Evolutionary conservation across 1,140 invertebrate genomes (phyloP).

Genomic region (Colletes gigas): DNA sequence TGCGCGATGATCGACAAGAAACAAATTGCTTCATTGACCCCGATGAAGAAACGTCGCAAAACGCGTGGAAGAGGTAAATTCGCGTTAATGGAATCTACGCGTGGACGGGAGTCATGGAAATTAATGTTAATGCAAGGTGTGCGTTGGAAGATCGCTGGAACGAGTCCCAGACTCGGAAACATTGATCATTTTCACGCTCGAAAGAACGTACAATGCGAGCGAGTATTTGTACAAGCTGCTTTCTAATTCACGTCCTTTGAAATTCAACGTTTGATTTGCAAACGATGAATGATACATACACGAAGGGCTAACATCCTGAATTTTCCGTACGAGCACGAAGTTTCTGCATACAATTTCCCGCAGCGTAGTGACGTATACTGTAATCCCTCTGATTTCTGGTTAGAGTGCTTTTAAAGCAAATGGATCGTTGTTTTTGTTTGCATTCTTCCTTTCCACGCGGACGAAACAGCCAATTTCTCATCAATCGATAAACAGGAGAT

Average conservation of each 20-base stretch:
- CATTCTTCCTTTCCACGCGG: background rate
- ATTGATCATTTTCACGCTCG: background rate
- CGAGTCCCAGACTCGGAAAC: background rate
- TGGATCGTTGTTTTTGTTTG: background rate
- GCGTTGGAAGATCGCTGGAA: too few species aligned
- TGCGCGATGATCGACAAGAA: background rate
- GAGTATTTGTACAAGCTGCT: background rate
- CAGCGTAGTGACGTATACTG: background rate
- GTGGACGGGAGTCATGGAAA: too few species aligned
- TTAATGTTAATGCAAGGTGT: too few species aligned
- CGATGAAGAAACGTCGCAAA: background rate
- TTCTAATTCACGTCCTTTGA: background rate
- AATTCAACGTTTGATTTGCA: background rate
- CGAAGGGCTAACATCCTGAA: background rate
- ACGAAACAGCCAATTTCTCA: background rate
- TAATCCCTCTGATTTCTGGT: background rate
- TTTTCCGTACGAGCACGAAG: background rate
- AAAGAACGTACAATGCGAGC: background rate
- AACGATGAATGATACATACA: constrained; percentile 12
- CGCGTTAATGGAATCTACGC: too few species aligned
- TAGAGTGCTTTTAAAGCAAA: background rate
- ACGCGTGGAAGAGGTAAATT: too few species aligned
- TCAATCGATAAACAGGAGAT: background rate
- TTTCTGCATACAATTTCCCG: background rate
- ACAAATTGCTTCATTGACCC: too few species aligned